Evolutionary conservation across 2,888 invertebrate genomes (phyloP).

Genomic region (Agriopis marginaria): DNA sequence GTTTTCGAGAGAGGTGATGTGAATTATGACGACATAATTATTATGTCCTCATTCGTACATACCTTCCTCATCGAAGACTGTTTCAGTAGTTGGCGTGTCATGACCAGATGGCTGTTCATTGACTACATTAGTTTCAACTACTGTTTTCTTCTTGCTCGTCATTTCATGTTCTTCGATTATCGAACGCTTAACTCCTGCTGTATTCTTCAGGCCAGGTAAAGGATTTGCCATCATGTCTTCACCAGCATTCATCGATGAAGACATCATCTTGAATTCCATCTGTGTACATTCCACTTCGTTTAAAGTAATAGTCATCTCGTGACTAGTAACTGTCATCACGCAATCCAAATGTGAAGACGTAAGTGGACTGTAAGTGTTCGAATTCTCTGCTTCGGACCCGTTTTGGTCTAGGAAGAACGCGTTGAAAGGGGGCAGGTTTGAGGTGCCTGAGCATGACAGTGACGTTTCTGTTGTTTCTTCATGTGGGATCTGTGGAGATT

Average conservation of each 20-base stretch:
- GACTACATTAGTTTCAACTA: conserved; percentile 23
- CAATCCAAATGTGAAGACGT: conserved; percentile 4
- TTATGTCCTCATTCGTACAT: conserved; percentile 38
- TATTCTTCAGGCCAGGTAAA: not conserved
- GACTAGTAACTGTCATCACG: not conserved
- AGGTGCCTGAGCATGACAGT: not conserved
- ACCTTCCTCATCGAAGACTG: conserved; percentile 58
- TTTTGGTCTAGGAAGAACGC: conserved; percentile 2
- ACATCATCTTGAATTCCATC: conserved; percentile 18
- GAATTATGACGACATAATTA: not conserved
- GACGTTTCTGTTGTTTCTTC: not conserved
- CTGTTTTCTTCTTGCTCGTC: conserved; percentile 51
- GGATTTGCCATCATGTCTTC: not conserved
- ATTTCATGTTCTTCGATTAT: conserved; percentile 45
- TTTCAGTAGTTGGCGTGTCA: conserved; percentile 47
- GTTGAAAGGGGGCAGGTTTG: conserved; percentile 1
- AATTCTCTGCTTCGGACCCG: conserved; percentile 7
- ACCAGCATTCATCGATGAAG: not conserved
- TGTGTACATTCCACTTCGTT: not conserved
- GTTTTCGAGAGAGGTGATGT: not conserved
- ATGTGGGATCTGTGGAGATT: not conserved
- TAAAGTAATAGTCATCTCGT: not conserved
- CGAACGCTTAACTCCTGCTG: conserved; percentile 51
- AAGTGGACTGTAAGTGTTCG: conserved; percentile 9
- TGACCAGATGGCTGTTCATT: conserved; percentile 4